phyloP scores from a whole-genome alignment of 2,113 vertebrate species.

The Cebidichthys violaceus region DNA sequence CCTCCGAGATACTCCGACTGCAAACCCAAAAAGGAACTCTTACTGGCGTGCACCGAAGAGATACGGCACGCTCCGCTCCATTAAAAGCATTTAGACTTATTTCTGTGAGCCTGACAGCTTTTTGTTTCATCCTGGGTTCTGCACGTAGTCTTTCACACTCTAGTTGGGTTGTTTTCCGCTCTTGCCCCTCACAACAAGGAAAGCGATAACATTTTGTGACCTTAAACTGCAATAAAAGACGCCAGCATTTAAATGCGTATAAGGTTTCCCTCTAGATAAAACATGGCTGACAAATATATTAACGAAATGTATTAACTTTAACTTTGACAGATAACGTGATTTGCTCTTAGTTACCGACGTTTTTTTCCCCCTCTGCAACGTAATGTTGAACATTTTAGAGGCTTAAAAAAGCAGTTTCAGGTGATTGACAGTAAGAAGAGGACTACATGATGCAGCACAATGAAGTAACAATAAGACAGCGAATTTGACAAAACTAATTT shows the following conservation, averaged over 20 bases:
- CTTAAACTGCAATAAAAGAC: neutral
- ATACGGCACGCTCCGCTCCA: constrained; percentile 59
- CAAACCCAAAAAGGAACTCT: constrained; percentile 59
- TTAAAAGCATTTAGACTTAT: constrained; percentile 70
- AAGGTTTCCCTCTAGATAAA: neutral
- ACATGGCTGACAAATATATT: neutral
- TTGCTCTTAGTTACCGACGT: neutral
- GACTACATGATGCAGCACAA: constrained; percentile 7
- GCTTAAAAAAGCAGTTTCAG: neutral
- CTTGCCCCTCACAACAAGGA: neutral
- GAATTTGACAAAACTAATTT: constrained; percentile 33
- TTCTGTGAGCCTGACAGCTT: constrained; percentile 56
- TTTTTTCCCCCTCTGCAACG: neutral
- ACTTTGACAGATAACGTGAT: neutral
- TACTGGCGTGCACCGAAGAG: constrained; percentile 46
- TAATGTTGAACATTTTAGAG: neutral
- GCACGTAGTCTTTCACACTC: constrained; percentile 26
- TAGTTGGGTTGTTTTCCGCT: constrained; percentile 22
- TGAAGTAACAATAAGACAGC: constrained; percentile 25
- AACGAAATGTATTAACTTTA: too few relatives aligned
- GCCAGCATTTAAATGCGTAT: neutral
- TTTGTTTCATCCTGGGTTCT: constrained; percentile 7
- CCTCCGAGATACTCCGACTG: constrained; percentile 51
- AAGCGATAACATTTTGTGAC: neutral
- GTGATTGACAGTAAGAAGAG: constrained; percentile 3